Percentiles rank a stretch among this genome's conserved stretches.
Conservation (phyloP, 64 coral and sea anemone species). For the Anthopleura sola region DNA sequence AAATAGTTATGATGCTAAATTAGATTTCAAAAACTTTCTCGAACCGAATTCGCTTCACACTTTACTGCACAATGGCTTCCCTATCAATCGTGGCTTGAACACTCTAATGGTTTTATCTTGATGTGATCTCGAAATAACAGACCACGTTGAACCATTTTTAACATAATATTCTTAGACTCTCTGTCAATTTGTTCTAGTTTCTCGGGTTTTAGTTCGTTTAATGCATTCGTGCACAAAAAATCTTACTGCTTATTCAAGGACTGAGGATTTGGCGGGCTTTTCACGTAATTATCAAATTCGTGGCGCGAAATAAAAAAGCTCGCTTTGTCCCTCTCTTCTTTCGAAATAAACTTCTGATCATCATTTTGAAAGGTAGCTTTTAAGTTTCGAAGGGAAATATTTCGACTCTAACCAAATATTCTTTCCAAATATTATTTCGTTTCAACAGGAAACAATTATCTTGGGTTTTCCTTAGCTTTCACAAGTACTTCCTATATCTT, state of each 20-base stretch:
- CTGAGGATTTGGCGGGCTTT: conserved; percentile 1
- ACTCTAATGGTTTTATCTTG: neutral
- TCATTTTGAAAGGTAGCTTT: neutral
- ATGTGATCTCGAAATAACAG: neutral
- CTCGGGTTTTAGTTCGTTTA: neutral
- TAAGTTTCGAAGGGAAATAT: neutral
- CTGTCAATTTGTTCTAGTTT: neutral
- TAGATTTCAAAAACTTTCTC: neutral
- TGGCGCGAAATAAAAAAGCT: neutral
- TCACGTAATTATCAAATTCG: neutral
- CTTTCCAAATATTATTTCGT: neutral
- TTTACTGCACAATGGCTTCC: conserved; percentile 3
- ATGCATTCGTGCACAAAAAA: neutral
- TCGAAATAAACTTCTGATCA: neutral
- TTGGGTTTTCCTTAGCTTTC: neutral
- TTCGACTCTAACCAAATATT: neutral
- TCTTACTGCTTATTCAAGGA: neutral
- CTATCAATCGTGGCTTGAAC: neutral
- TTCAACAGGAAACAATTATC: neutral
- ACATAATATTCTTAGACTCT: neutral
- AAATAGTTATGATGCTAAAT: neutral
- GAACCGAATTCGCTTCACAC: neutral
- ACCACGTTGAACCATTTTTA: neutral
- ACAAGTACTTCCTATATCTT: neutral
- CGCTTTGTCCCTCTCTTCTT: neutral